A percentile compares a stretch with the other conserved stretches of the same genome.
Evolutionary conservation across 1,140 invertebrate genomes (phyloP).

Genomic region (Pseudomyrmex pallidus): DNA sequence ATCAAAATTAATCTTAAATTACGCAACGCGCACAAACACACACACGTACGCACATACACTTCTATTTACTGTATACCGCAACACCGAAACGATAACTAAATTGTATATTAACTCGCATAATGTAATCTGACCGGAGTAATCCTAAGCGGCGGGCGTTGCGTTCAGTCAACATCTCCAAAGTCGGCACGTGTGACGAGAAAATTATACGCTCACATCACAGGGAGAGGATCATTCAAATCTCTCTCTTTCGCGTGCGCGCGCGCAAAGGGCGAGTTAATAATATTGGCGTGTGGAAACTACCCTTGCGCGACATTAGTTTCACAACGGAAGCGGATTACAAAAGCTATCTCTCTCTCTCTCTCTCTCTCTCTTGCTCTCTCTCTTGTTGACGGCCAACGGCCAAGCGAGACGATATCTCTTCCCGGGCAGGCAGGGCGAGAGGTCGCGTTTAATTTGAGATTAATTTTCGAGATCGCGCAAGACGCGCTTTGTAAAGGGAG

Average conservation of each 20-base stretch:
- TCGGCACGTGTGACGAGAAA: conserved; percentile 47
- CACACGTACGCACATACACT: no score
- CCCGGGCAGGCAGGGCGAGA: conserved; percentile 2
- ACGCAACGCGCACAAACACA: not conserved
- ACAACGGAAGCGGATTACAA: conserved; percentile 28
- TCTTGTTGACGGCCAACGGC: conserved; percentile 11
- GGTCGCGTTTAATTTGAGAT: conserved; percentile 41
- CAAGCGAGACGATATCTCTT: conserved; percentile 18
- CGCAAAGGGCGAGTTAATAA: conserved; percentile 29
- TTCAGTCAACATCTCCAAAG: conserved; percentile 35
- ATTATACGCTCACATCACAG: conserved; percentile 21
- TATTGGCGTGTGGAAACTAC: conserved; percentile 21
- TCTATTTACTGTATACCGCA: conserved; percentile 18
- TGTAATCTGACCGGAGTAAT: conserved; percentile 38
- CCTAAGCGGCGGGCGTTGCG: not conserved
- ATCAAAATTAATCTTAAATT: conserved; percentile 36
- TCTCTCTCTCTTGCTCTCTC: not conserved
- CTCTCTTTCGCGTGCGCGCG: not conserved
- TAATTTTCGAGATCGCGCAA: conserved; percentile 30
- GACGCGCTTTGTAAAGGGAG: conserved; percentile 40
- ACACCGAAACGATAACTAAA: conserved; percentile 18
- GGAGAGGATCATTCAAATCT: conserved; percentile 8
- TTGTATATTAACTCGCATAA: conserved; percentile 13
- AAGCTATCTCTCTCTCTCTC: not conserved
- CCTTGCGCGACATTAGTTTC: conserved; percentile 49